Evolutionary conservation across 30 jellyfish, hydroid and myxozoan genomes (phyloP).

Genomic region (Pelagia noctiluca): DNA sequence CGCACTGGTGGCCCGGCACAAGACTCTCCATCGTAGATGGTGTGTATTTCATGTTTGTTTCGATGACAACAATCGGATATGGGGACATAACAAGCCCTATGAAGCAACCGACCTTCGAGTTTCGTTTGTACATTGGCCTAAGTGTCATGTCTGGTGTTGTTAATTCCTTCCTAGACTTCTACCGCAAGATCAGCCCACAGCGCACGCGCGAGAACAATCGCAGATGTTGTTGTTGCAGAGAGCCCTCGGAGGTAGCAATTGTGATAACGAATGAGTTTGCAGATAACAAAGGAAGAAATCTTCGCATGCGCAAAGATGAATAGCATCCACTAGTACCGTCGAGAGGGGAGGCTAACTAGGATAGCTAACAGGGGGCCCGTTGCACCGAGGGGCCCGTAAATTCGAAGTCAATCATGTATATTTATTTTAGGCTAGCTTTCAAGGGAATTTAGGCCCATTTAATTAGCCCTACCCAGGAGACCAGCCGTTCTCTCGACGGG

Average conservation of each 20-base stretch:
- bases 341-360: no score
- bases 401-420: no score
- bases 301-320: no score
- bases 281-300: no score
- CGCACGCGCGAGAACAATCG: background rate
- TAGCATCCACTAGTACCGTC: no score
- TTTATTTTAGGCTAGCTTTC: no score
- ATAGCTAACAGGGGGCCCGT: no score
- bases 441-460: no score
- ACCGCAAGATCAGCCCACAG: background rate
- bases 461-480: no score
- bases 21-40: slow-evolving; percentile 50
- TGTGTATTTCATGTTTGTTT: slow-evolving; percentile 61
- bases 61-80: slow-evolving; percentile 68
- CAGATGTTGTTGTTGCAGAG: background rate
- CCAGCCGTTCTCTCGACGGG: no score
- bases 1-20: slow-evolving; percentile 1
- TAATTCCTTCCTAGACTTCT: slow-evolving; percentile 44
- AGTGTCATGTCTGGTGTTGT: slow-evolving; percentile 68
- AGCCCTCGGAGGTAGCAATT: background rate
- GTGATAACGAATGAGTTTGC: background rate
- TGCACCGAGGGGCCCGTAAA: no score
- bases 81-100: slow-evolving; percentile 75
- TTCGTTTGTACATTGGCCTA: slow-evolving; percentile 59
- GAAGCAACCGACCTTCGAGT: slow-evolving; percentile 39